A percentile compares a stretch with the other conserved stretches of the same genome.
phyloP scores from a whole-genome alignment of 2,797 vertebrate genomes.

The Okamejei kenojei region DNA sequence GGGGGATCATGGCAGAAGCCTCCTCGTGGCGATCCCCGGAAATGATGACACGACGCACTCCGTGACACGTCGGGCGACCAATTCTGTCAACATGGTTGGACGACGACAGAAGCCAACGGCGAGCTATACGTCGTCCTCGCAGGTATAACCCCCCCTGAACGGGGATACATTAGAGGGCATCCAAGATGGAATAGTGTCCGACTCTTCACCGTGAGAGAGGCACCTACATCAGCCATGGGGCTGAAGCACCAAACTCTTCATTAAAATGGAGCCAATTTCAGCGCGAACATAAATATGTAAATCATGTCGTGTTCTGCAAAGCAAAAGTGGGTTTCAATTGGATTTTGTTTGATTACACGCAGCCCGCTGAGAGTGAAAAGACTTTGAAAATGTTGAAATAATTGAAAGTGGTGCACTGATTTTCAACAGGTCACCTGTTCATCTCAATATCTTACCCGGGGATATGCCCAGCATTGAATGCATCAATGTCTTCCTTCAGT shows the following conservation, averaged over 20 bases:
- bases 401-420: not conserved
- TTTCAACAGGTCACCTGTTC: not conserved
- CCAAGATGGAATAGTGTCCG: not conserved
- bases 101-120: no score
- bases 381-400: not conserved
- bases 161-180: not conserved
- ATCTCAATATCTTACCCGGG: not conserved
- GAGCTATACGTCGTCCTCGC: not conserved
- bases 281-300: not conserved
- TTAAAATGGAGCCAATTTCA: constrained; percentile 10
- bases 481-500: not conserved
- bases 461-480: not conserved
- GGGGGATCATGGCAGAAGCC: no score
- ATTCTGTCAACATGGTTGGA: no score
- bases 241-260: not conserved
- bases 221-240: no score
- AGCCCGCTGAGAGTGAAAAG: constrained; percentile 6
- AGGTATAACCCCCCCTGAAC: not conserved
- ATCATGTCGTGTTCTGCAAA: not conserved
- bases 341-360: not conserved
- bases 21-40: no score
- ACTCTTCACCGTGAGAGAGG: not conserved
- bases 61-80: no score
- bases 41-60: no score
- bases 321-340: not conserved